Percentiles rank a stretch among this genome's conserved stretches.
Evolutionary conservation across 2,113 vertebrate species (phyloP).

Genomic region (Neolamprologus falcicula): DNA sequence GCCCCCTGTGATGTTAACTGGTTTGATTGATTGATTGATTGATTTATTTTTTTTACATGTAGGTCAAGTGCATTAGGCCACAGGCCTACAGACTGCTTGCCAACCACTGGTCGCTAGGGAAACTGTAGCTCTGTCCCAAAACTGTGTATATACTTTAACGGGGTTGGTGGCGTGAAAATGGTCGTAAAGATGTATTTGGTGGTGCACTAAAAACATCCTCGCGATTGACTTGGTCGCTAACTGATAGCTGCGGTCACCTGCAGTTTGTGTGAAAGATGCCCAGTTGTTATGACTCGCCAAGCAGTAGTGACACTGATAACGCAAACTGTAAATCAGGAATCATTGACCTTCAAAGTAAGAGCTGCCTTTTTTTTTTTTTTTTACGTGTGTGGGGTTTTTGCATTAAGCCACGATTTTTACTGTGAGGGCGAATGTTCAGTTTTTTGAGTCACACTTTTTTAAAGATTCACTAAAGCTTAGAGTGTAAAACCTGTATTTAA

Average conservation of each 20-base stretch:
- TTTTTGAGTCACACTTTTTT: fast-evolving
- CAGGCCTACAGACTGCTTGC: neutral
- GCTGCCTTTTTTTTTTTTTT: neutral
- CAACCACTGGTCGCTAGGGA: neutral
- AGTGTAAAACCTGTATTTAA: neutral
- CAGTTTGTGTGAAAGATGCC: neutral
- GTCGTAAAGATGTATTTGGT: neutral
- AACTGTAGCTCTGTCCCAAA: neutral
- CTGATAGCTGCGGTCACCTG: neutral
- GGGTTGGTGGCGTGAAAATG: neutral
- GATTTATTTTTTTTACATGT: neutral
- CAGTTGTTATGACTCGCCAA: neutral
- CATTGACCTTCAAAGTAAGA: neutral
- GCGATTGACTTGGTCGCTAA: neutral
- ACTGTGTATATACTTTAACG: neutral
- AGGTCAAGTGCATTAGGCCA: neutral
- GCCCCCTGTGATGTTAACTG: fast-evolving
- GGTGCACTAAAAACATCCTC: neutral
- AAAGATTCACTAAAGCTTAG: neutral
- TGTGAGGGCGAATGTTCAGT: neutral
- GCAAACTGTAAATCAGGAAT: neutral
- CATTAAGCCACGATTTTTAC: fast-evolving
- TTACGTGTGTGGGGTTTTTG: neutral
- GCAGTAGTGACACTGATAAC: neutral
- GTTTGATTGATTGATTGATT: neutral